Evolutionary conservation across 92 coral and sea anemone genomes (phyloP).

Genomic region (Epizoanthus illoricatus): DNA sequence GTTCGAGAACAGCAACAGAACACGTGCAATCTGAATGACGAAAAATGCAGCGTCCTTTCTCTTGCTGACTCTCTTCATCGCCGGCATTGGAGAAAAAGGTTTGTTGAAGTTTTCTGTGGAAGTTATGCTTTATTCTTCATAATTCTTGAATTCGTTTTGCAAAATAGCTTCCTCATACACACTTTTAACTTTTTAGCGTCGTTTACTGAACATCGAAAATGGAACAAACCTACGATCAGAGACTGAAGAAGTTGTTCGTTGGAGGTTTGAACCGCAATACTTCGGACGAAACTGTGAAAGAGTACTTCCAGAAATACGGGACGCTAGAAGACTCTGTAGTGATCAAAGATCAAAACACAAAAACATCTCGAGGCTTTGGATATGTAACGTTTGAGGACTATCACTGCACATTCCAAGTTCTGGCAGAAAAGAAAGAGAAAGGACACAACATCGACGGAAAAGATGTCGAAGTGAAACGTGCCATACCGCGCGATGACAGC

Average conservation of each 20-base stretch:
- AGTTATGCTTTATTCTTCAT: too few relatives aligned
- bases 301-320: constrained; percentile 71
- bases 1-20: constrained; percentile 20
- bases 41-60: background rate
- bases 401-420: constrained; percentile 57
- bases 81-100: background rate
- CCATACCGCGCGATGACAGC: constrained; percentile 62
- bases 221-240: constrained; percentile 46
- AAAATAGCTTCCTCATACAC: too few relatives aligned
- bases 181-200: background rate
- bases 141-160: too few relatives aligned
- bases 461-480: constrained; percentile 71
- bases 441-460: constrained; percentile 63
- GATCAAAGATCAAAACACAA: constrained; percentile 50
- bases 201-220: background rate
- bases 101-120: background rate
- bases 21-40: constrained; percentile 14
- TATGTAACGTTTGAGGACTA: constrained; percentile 75
- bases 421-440: constrained; percentile 53
- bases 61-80: background rate
- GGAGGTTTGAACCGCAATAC: constrained; percentile 87
- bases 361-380: constrained; percentile 89
- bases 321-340: constrained; percentile 76
- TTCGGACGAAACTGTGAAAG: constrained; percentile 64
- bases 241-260: constrained; percentile 84